Evolutionary conservation across 2,113 vertebrate genomes (phyloP).

Genomic region (Upupa epops): DNA sequence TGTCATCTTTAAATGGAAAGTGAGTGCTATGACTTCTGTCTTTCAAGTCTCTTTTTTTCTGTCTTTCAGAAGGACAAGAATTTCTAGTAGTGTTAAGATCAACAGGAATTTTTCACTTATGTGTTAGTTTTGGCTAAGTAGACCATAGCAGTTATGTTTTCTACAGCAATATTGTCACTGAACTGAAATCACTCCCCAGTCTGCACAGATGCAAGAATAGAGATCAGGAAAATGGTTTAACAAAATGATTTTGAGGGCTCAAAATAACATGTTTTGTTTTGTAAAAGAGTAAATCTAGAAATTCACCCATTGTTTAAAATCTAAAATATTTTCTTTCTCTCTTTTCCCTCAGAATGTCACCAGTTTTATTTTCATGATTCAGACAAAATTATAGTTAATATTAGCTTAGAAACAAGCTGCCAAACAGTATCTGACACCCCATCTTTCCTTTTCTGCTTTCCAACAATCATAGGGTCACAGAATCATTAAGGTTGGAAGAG

Average conservation of each 20-base stretch:
- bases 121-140: background rate
- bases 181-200: background rate
- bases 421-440: background rate
- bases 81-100: background rate
- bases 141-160: background rate
- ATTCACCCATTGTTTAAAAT: background rate
- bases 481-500: too few relatives aligned
- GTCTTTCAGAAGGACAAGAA: conserved; percentile 8
- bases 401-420: background rate
- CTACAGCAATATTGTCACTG: background rate
- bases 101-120: background rate
- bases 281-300: background rate
- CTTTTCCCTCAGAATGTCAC: background rate
- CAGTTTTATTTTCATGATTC: background rate
- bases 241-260: accelerated
- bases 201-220: background rate
- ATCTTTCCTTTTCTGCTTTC: background rate
- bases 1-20: background rate
- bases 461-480: background rate
- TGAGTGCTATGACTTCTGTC: background rate
- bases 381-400: conserved; percentile 10
- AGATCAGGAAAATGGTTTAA: background rate
- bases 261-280: background rate
- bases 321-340: background rate
- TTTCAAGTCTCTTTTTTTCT: background rate